Evolutionary conservation across 2,113 vertebrate genomes (phyloP).

Genomic region (Dicentrarchus labrax): DNA sequence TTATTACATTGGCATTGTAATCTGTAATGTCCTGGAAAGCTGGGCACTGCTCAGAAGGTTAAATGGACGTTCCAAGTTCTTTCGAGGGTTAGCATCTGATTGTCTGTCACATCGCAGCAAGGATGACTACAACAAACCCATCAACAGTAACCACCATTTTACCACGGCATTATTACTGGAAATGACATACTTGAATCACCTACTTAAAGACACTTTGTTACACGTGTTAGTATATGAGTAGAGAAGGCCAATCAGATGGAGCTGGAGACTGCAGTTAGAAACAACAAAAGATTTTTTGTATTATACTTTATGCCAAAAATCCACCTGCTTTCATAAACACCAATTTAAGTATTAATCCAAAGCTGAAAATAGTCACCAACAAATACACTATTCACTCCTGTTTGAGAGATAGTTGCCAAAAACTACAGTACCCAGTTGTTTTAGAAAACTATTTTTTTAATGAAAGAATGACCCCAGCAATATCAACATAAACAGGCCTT

Average conservation of each 20-base stretch:
- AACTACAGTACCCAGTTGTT: background rate
- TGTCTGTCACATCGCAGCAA: too few relatives aligned
- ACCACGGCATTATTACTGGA: too few relatives aligned
- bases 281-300: background rate
- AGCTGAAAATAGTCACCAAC: slow-evolving; percentile 17
- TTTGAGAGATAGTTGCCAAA: background rate
- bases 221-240: background rate
- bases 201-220: too few relatives aligned
- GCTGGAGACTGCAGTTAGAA: background rate
- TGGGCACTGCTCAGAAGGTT: background rate
- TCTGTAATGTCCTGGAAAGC: too few relatives aligned
- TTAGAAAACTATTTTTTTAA: background rate
- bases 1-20: too few relatives aligned
- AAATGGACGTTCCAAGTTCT: background rate
- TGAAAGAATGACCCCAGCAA: background rate
- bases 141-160: too few relatives aligned
- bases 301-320: background rate
- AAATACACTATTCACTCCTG: background rate
- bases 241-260: background rate
- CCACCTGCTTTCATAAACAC: background rate
- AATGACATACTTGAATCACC: too few relatives aligned
- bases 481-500: background rate
- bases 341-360: slow-evolving; percentile 7
- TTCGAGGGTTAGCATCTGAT: background rate
- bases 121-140: too few relatives aligned